Evolutionary conservation across 2,797 vertebrate genomes (phyloP).

Genomic region (Hybognathus amarus): DNA sequence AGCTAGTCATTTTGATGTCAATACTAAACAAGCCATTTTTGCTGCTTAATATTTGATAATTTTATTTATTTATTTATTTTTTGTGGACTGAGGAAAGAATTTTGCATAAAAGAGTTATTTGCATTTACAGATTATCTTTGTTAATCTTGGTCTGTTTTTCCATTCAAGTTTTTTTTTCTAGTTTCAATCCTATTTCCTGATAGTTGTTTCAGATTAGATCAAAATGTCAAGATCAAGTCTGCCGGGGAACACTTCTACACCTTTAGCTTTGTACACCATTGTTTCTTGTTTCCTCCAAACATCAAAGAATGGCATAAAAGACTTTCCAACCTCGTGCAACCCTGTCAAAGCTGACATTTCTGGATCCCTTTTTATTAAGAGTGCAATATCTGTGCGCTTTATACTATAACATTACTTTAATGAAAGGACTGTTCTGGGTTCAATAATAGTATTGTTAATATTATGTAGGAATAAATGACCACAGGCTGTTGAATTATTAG

Average conservation of each 20-base stretch:
- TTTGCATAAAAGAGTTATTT: too few relatives aligned
- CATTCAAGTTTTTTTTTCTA: background rate
- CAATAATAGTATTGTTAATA: background rate
- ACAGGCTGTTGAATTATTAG: too few relatives aligned
- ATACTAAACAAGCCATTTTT: background rate
- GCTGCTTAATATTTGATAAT: background rate
- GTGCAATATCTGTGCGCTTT: background rate
- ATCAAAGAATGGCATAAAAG: slow-evolving; percentile 10
- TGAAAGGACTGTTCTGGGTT: background rate
- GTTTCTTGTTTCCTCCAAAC: background rate
- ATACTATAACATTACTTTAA: background rate
- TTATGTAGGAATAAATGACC: too few relatives aligned
- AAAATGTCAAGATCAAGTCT: slow-evolving; percentile 8
- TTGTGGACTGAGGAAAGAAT: background rate
- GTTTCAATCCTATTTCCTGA: background rate
- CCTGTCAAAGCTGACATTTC: background rate
- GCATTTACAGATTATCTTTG: background rate
- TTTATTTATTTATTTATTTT: too few relatives aligned
- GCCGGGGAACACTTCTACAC: background rate
- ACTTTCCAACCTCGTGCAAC: background rate
- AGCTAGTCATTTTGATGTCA: background rate
- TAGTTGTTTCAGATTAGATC: background rate
- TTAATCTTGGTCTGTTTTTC: background rate
- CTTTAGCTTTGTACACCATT: background rate
- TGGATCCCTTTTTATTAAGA: background rate